Base-by-base conservation (phyloP, 2,113 vertebrate species). In the Melanerpes formicivorus region DNA sequence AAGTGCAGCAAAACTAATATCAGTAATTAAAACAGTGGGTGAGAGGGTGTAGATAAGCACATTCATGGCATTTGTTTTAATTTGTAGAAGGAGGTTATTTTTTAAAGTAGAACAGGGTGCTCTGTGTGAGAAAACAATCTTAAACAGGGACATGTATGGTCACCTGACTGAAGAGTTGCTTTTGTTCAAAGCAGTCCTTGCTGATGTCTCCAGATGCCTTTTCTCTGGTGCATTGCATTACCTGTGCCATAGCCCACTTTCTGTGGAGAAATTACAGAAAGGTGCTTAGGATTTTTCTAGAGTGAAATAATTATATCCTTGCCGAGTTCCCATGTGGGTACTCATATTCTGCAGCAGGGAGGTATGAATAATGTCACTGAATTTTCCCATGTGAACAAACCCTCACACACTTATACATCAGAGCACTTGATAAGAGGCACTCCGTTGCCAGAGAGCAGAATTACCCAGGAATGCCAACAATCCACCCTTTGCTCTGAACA, bases 341-440 rank as follows among this genome's bases (percentile, higher is more conserved):
- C 63, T 90, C 54, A 27, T 50, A 66, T 76, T 90, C 70, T 90
- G 83, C 72, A 84, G 44, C 4, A 21, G 42, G 78, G 65, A 88
- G 34, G 83, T 89, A 95, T 81, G 87, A 96, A 94, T 95, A 91
- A 88, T 72, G 59, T 29, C 70, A 14, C 62, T 87, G 95, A 86
- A 74, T 92, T 94, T 94, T 89, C 82, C 76, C 73, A 25, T 27
- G 48, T 90, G 91, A 94, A 73, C 76, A 75, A 93, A 74, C 66
- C 95, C 83, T 96, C 74, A 65, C 62, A 83, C 92, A 84, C 50
- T 88, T 84, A 73, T 65, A 76, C 83, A 54, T 93, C 88, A 81
- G 74, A 87, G 69, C 59, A 21, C 62, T 93, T 91, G 79, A 78
- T 93, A 83, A 85, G 89, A 92, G 85, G 80, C 73, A 50, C 62